Evolutionary conservation across 2,113 vertebrate species (phyloP).

Genomic region (Pelecanoides urinatrix): DNA sequence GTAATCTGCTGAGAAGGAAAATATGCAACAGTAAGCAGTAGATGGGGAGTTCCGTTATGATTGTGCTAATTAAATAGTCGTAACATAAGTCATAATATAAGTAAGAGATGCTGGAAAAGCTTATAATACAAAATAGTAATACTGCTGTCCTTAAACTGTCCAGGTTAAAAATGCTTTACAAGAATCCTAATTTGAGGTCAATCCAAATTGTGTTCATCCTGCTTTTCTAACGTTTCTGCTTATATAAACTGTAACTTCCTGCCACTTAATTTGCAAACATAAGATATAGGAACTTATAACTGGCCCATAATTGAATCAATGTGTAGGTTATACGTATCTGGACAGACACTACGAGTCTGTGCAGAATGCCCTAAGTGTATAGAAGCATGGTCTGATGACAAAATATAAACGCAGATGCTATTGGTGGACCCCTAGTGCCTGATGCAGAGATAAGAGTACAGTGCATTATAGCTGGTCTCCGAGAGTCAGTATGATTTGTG

Average conservation of each 20-base stretch:
- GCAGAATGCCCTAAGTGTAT: neutral
- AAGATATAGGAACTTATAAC: neutral
- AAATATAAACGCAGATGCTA: neutral
- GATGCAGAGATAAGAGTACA: neutral
- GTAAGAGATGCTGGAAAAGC: neutral
- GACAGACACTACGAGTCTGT: neutral
- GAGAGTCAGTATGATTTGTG: neutral
- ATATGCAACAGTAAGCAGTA: neutral
- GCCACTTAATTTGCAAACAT: neutral
- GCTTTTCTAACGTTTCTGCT: neutral
- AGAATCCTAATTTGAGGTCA: neutral
- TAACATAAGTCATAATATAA: neutral
- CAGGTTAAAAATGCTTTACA: neutral
- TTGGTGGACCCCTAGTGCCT: neutral
- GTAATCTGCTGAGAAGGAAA: neutral
- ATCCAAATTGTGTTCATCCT: neutral
- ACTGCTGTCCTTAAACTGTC: neutral
- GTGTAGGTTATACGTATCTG: neutral
- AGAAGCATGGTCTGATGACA: neutral
- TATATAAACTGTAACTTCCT: neutral
- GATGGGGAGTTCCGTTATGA: neutral
- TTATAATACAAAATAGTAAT: neutral
- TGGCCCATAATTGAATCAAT: neutral
- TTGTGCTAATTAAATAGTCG: neutral
- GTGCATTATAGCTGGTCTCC: neutral